phyloP scores from a whole-genome alignment of 1,140 invertebrate genomes.

The Trichonephila clavipes region DNA sequence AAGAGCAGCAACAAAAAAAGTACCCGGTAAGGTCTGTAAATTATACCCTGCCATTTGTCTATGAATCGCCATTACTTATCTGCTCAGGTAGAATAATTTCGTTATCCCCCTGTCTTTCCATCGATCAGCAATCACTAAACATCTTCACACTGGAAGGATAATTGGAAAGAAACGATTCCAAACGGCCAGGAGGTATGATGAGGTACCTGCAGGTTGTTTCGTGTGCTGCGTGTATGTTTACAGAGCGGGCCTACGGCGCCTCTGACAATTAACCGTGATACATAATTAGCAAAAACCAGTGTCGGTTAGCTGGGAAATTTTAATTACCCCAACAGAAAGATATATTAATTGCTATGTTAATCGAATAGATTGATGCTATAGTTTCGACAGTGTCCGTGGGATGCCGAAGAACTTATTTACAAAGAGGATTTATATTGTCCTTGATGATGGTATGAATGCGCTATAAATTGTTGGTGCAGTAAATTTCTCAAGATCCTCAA shows the following conservation, averaged over 20 bases:
- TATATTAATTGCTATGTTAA: constrained; percentile 1
- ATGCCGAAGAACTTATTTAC: not conserved
- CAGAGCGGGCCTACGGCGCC: not conserved
- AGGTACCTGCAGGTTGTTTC: not conserved
- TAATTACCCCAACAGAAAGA: not conserved
- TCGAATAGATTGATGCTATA: not conserved
- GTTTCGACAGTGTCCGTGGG: not conserved
- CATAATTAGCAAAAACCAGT: not conserved
- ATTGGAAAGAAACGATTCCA: constrained; percentile 36
- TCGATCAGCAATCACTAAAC: constrained; percentile 53
- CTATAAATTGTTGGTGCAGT: too few relatives aligned
- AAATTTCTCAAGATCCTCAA: too few relatives aligned
- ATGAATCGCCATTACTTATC: constrained; percentile 46
- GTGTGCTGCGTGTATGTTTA: not conserved
- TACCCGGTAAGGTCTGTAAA: constrained; percentile 3
- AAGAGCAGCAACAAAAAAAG: not conserved
- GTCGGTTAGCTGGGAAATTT: not conserved
- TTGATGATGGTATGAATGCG: not conserved
- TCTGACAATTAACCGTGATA: not conserved
- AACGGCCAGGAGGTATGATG: not conserved
- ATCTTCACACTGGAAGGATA: constrained; percentile 1
- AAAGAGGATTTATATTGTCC: not conserved
- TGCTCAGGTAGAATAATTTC: constrained; percentile 42
- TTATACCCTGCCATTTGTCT: constrained; percentile 44
- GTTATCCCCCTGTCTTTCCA: not conserved